Conservation (phyloP, 1,140 invertebrate genomes). For the Brachionus sp. region DNA sequence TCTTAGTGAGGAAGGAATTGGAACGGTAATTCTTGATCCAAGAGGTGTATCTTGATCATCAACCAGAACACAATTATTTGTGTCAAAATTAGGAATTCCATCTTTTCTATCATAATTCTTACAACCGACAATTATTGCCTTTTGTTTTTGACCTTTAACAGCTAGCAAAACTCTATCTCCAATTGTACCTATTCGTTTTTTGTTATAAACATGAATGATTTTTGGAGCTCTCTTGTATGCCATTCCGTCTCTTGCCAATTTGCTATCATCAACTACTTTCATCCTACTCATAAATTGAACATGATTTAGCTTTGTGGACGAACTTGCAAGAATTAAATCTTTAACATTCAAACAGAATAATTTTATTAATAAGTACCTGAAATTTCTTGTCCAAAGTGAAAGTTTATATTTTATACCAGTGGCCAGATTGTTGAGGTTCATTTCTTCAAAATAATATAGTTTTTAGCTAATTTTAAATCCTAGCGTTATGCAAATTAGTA, state of each 20-base stretch:
- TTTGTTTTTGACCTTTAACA: slow-evolving; percentile 92
- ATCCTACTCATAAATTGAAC: slow-evolving; percentile 35
- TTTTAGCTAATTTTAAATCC: not conserved
- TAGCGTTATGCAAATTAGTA: not conserved
- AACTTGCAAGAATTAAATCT: not conserved
- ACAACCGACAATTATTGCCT: slow-evolving; percentile 89
- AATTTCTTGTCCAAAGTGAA: not conserved
- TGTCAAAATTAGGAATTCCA: slow-evolving; percentile 86
- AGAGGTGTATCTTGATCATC: slow-evolving; percentile 87
- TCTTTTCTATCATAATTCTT: slow-evolving; percentile 69
- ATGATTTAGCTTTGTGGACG: slow-evolving; percentile 3
- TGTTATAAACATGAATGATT: slow-evolving; percentile 63
- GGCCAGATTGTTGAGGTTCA: not conserved
- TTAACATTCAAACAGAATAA: not conserved
- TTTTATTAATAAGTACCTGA: not conserved
- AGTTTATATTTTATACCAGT: not conserved
- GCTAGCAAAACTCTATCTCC: slow-evolving; percentile 81
- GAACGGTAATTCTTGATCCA: slow-evolving; percentile 87
- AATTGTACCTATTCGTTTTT: slow-evolving; percentile 69
- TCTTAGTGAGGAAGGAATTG: slow-evolving; percentile 82
- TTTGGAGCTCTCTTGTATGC: slow-evolving; percentile 59
- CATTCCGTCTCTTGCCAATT: slow-evolving; percentile 42
- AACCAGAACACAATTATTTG: slow-evolving; percentile 91
- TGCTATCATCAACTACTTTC: slow-evolving; percentile 43
- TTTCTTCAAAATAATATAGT: not conserved